phyloP scores from a whole-genome alignment of 2,888 invertebrate species.

The Ennomos fuscantarius region DNA sequence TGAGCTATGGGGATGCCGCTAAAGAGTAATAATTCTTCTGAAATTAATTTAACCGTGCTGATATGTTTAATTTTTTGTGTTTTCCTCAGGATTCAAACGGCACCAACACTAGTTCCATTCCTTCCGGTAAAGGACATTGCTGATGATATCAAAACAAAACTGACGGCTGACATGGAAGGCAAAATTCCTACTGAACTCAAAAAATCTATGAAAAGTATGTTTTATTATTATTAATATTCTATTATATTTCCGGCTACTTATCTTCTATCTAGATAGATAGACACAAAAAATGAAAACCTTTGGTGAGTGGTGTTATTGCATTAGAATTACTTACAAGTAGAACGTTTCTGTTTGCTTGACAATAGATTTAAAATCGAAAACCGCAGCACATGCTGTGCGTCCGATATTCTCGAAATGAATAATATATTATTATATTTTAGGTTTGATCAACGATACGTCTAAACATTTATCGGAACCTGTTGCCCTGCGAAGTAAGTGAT shows the following conservation, averaged over 20 bases:
- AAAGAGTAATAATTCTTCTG: conserved; percentile 53
- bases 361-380: no score
- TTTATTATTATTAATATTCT: neutral
- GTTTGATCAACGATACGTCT: conserved; percentile 56
- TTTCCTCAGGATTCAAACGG: conserved; percentile 51
- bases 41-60: no score
- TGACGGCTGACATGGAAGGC: conserved; percentile 52
- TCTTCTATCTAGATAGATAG: no score
- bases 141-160: conserved; percentile 57
- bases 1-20: conserved; percentile 60
- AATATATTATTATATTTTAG: conserved; percentile 44
- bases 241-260: no score
- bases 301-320: no score
- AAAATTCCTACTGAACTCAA: conserved; percentile 52
- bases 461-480: conserved; percentile 63
- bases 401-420: no score
- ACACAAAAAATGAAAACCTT: no score
- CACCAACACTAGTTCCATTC: conserved; percentile 58
- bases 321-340: neutral
- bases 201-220: conserved; percentile 60
- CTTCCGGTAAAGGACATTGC: conserved; percentile 67
- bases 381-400: no score
- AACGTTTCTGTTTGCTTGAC: neutral
- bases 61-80: neutral
- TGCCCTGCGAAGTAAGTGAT: conserved; percentile 65